Evolutionary conservation across 2,888 invertebrate species (phyloP).

Genomic region (Acanthoscelides obtectus): DNA sequence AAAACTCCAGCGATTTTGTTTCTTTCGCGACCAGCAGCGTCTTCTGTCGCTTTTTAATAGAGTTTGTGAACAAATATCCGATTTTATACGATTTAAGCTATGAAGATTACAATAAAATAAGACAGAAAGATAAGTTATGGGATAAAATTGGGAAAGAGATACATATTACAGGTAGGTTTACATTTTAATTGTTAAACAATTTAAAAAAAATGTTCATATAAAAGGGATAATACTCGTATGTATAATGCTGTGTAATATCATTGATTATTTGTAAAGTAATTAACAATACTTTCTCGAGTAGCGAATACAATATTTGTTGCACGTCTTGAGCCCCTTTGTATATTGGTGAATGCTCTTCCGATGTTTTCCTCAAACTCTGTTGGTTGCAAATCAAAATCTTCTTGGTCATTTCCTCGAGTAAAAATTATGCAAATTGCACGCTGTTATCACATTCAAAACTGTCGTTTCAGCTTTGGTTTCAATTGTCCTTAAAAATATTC

Average conservation of each 20-base stretch:
- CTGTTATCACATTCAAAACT: slow-evolving; percentile 8
- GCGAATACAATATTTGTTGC: background rate
- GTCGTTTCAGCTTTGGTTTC: background rate
- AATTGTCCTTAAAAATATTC: slow-evolving; percentile 8
- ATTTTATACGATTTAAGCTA: background rate
- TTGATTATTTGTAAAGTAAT: background rate
- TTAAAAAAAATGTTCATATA: background rate
- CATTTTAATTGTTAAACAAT: background rate
- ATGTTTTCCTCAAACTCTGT: too few relatives aligned
- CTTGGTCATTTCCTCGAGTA: too few relatives aligned
- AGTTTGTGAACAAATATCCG: background rate
- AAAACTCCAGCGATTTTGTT: too few relatives aligned
- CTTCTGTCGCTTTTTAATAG: too few relatives aligned
- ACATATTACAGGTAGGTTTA: background rate
- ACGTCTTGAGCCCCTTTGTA: too few relatives aligned
- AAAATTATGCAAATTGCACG: slow-evolving; percentile 12
- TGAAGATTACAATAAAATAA: background rate
- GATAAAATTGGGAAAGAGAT: background rate
- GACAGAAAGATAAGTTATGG: background rate
- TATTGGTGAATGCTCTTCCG: too few relatives aligned
- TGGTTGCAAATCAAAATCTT: too few relatives aligned
- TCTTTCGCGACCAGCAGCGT: too few relatives aligned
- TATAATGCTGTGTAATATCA: too few relatives aligned
- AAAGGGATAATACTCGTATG: background rate
- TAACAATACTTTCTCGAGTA: background rate